phyloP scores from a whole-genome alignment of 30 jellyfish, hydroid and myxozoan species.

The Chironex yamaguchii region DNA sequence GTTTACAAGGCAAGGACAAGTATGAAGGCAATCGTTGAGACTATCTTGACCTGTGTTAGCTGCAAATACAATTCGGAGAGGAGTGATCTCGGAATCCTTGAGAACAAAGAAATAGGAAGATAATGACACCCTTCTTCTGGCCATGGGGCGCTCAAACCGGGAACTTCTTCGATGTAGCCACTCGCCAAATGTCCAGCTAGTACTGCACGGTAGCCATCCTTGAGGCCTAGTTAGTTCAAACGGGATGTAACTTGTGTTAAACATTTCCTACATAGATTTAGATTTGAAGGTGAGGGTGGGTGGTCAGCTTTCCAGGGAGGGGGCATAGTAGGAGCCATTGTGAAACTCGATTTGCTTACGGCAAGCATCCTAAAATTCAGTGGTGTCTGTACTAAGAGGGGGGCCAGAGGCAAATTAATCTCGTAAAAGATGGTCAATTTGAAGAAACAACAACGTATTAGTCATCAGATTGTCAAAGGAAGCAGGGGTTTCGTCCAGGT shows the following conservation, averaged over 20 bases:
- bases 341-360: conserved; percentile 21
- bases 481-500: no score
- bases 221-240: conserved; percentile 17
- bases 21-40: conserved; percentile 44
- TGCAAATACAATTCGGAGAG: conserved; percentile 42
- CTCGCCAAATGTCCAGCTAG: conserved; percentile 43
- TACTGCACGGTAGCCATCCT: neutral
- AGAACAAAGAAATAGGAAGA: conserved; percentile 46
- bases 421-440: conserved; percentile 18
- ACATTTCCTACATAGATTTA: conserved; percentile 30
- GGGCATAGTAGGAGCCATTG: conserved; percentile 20
- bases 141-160: conserved; percentile 17
- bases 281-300: conserved; percentile 63
- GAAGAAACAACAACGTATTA: conserved; percentile 36
- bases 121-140: conserved; percentile 47
- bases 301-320: conserved; percentile 65
- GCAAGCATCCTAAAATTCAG: conserved; percentile 9
- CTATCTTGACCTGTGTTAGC: conserved; percentile 37
- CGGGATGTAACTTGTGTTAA: conserved; percentile 30
- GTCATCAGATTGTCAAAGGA: conserved; percentile 15
- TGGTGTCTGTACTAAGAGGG: no score
- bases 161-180: conserved; percentile 39
- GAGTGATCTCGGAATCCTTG: conserved; percentile 38
- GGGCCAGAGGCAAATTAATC: conserved; percentile 19
- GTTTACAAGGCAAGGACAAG: conserved; percentile 38